Evolutionary conservation across 30 jellyfish, hydroid and myxozoan species (phyloP), one percentile per base, ranked within the genome.

Genomic region (Hydractinia echinata): DNA sequence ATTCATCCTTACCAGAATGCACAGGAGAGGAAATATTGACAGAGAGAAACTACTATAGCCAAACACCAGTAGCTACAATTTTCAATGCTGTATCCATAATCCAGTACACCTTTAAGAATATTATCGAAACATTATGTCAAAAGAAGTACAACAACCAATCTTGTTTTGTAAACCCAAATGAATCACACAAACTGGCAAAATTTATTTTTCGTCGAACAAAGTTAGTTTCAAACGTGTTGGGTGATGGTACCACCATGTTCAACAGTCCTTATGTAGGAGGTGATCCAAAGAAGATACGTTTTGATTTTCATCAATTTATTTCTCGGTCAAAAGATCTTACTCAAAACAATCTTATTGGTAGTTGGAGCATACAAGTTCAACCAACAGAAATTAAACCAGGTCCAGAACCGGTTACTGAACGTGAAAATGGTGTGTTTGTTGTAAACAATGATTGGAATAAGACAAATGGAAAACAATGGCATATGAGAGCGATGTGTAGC

Each of bases 1-100:
- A 30, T 30, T 30, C 44, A 30, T 30, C 44, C 44, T 48, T 30
- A 30, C 44, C 44, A 30, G 30, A 9, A 10, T 91, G 97, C 61
- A 54, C 96, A 0, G 96, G 96, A 50, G 76, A 77, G 4, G 97
- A 91, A 77, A 64, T 52, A 8, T 20, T 91, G 60, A 76, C 54
- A 7, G 53, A 30, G 14, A 76, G 19, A 20, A 4, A 19, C 14
- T 53, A 54, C 9, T 55, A 5, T 51, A 53, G 79, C 30, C 53
- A 71, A 55, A n/a, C 69, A 9, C 83, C 95, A 8, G 86, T 91
- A 19, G 54, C 82, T 5, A 87, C 89, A 8, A 94, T 91, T 6
- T 58, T 85, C 5, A 69, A 74, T 66, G 96, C 96, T 10, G 86
- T 86, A 10, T 86, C 82, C 30, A 66, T 89, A 4, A 16, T 73